Evolutionary conservation across 2,888 invertebrate genomes (phyloP).

Genomic region (Amiota communis): DNA sequence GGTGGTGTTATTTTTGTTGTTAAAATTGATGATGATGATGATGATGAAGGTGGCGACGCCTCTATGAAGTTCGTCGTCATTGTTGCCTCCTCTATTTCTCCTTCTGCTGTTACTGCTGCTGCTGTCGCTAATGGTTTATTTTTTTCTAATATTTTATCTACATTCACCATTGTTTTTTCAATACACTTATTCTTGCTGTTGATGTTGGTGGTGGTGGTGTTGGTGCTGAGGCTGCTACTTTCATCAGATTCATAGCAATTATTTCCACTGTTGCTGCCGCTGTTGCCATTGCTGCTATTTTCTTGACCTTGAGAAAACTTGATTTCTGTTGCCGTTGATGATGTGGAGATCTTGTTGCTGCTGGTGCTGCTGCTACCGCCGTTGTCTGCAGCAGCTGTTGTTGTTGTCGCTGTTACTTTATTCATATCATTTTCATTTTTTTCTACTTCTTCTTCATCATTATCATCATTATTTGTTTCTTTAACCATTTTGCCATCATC

Average conservation of each 20-base stretch:
- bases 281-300: neutral
- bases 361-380: too few species aligned
- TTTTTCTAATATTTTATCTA: too few species aligned
- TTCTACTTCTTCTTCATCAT: neutral
- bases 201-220: too few species aligned
- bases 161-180: too few species aligned
- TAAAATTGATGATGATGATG: neutral
- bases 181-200: neutral
- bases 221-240: constrained; percentile 35
- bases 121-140: neutral
- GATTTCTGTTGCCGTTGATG: neutral
- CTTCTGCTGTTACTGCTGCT: neutral
- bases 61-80: neutral
- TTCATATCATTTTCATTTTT: neutral
- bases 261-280: neutral
- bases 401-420: neutral
- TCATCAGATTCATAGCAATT: constrained; percentile 26
- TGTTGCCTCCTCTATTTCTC: neutral
- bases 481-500: neutral
- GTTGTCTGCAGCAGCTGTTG: neutral
- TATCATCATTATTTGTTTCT: neutral
- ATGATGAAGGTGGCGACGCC: neutral
- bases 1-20: neutral
- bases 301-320: neutral
- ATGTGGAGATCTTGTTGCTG: neutral